A percentile compares a stretch with the other conserved stretches of the same genome.
phyloP scores from a whole-genome alignment of 2,888 invertebrate species.

The Acronicta leporina region DNA sequence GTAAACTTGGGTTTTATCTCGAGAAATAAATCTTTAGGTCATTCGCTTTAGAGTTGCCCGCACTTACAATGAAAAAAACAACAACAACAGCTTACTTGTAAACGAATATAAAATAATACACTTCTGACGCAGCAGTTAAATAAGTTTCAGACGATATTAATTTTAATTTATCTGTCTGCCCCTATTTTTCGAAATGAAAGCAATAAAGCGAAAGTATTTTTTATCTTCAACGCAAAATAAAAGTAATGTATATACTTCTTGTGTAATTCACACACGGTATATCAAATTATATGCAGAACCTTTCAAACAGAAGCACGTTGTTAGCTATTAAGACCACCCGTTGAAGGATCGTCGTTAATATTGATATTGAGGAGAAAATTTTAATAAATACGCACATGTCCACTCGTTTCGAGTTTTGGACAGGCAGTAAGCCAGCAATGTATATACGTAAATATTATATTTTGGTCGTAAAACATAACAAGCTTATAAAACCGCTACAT shows the following conservation, averaged over 20 bases:
- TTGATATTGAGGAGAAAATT: slow-evolving; percentile 62
- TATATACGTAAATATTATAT: slow-evolving; percentile 78
- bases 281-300: slow-evolving; percentile 16
- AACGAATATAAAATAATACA: slow-evolving; percentile 14
- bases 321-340: slow-evolving; percentile 47
- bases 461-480: slow-evolving; percentile 86
- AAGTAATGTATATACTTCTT: slow-evolving; percentile 16
- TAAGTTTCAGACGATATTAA: slow-evolving; percentile 11
- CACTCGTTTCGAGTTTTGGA: slow-evolving; percentile 55
- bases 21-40: slow-evolving; percentile 63
- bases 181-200: slow-evolving; percentile 44
- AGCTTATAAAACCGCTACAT: slow-evolving; percentile 87
- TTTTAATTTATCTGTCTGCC: slow-evolving; percentile 19
- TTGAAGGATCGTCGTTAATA: slow-evolving; percentile 48
- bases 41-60: slow-evolving; percentile 53
- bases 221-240: slow-evolving; percentile 29
- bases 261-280: slow-evolving; percentile 22
- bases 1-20: slow-evolving; percentile 64
- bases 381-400: slow-evolving; percentile 63
- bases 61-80: slow-evolving; percentile 19
- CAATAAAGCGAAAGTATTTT: slow-evolving; percentile 35
- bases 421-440: slow-evolving; percentile 66
- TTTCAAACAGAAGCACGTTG: slow-evolving; percentile 34
- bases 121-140: slow-evolving; percentile 20
- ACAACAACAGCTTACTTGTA: slow-evolving; percentile 31